Evolutionary conservation across 1,140 invertebrate species (phyloP), one percentile per base, ranked within the genome.

Genomic region (Dinoponera quadriceps): DNA sequence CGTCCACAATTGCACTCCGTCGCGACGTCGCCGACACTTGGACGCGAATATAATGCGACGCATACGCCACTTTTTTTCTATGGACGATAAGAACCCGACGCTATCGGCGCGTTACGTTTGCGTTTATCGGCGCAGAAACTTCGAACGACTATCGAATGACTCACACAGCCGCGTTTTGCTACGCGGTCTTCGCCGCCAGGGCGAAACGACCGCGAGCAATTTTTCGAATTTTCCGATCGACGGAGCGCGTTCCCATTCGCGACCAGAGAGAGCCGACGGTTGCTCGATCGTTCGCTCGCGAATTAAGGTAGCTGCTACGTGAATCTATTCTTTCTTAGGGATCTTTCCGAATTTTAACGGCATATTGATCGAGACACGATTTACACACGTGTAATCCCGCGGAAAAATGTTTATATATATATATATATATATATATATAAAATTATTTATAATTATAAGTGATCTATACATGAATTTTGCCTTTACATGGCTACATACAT

Each of bases 51-150:
- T 38, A 25, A 49, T 38, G 66, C 33, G 33, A 54, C 38, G 57
- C 18, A 48, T 71, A 25, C n/a, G 38, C 25, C 38, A 27, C 7
- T 54, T 69, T 82, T 63, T 54, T 69, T 73, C 44, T 22, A 51
- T 49, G 22, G 72, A 57, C 18, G 86, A 84, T 86, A 87, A 86
- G 25, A 60, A 9, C 3, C 57, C 49, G 48, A 22, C 83, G 51
- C 73, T 84, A 86, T 86, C 68, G 73, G 44, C 9, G 14, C 55
- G 44, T 27, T 29, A 33, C 48, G 54, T 62, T 77, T 33, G 49
- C 68, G 22, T 71, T 87, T 86, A 84, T 87, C 85, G 54, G 3
- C 11, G 51, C 7, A 9, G 20, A 55, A 60, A 75, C 22, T 44
- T 48, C 16, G n/a, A 27, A 63, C 60, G 48, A 20, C 20, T 14